phyloP scores from a whole-genome alignment of 1,140 invertebrate genomes.

The Drosophila melanica region DNA sequence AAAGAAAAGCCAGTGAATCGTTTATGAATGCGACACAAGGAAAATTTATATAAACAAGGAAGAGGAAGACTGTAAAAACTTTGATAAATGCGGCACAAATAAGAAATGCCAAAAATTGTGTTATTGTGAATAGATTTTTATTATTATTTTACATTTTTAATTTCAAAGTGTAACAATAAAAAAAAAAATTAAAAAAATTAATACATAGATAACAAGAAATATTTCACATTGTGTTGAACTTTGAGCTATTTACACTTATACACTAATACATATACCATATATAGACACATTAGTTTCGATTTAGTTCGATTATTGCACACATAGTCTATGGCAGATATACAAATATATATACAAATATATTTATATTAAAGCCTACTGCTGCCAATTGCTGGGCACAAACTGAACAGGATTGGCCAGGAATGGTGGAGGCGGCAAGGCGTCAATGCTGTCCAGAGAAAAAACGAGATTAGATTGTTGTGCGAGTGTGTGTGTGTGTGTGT shows the following conservation, averaged over 20 bases:
- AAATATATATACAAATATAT: constrained; percentile 11
- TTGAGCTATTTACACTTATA: constrained; percentile 53
- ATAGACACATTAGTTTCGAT: constrained; percentile 2
- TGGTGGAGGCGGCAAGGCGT: constrained; percentile 54
- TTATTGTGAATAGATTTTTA: constrained; percentile 4
- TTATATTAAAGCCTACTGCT: constrained; percentile 25
- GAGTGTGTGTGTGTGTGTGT: too few relatives aligned
- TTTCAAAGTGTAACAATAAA: constrained; percentile 17
- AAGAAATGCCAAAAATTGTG: neutral
- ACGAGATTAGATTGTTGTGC: neutral
- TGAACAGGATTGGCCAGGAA: constrained; percentile 60
- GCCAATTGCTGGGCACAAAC: constrained; percentile 63
- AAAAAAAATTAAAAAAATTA: constrained; percentile 15
- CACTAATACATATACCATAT: constrained; percentile 7
- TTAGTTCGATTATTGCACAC: constrained; percentile 9
- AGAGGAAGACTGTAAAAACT: neutral
- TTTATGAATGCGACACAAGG: neutral
- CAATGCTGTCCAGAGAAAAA: constrained; percentile 37
- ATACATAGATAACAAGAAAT: constrained; percentile 3
- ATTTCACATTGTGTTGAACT: constrained; percentile 11
- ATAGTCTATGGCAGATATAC: constrained; percentile 12
- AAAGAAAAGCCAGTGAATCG: neutral
- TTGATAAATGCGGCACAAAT: neutral
- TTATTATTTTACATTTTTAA: constrained; percentile 27
- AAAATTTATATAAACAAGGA: neutral